A percentile compares a stretch with the other conserved stretches of the same genome.
Evolutionary conservation across 2,113 vertebrate genomes (phyloP).

Genomic region (Mungos mungo): DNA sequence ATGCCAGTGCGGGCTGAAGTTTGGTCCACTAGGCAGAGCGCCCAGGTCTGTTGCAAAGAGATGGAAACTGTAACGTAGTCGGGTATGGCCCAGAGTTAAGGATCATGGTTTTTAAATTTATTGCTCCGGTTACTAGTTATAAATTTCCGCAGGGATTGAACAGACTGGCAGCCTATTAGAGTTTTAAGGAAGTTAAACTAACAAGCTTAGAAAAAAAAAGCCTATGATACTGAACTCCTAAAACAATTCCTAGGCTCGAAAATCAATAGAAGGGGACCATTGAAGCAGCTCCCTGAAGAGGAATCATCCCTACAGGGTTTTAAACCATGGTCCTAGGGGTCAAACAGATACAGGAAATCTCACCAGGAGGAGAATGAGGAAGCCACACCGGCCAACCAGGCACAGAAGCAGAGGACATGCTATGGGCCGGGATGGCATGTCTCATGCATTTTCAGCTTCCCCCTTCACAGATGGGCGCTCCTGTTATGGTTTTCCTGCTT

Average conservation of each 20-base stretch:
- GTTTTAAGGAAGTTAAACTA: constrained; percentile 26
- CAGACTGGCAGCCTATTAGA: neutral
- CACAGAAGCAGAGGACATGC: neutral
- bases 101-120: neutral
- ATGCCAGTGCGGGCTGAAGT: neutral
- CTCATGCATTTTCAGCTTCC: neutral
- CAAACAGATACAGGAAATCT: rapidly evolving
- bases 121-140: constrained; percentile 23
- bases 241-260: constrained; percentile 6
- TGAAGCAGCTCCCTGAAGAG: neutral
- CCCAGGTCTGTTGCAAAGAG: neutral
- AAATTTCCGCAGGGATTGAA: neutral
- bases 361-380: neutral
- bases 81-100: neutral
- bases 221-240: neutral
- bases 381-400: neutral
- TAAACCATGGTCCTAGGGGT: neutral
- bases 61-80: neutral
- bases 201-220: neutral
- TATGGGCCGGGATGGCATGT: neutral
- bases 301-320: neutral
- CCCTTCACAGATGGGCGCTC: neutral
- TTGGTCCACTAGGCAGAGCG: neutral
- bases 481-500: neutral
- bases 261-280: neutral